Conservation (phyloP, 1,140 invertebrate genomes). For the Drosophila chauvacae region DNA sequence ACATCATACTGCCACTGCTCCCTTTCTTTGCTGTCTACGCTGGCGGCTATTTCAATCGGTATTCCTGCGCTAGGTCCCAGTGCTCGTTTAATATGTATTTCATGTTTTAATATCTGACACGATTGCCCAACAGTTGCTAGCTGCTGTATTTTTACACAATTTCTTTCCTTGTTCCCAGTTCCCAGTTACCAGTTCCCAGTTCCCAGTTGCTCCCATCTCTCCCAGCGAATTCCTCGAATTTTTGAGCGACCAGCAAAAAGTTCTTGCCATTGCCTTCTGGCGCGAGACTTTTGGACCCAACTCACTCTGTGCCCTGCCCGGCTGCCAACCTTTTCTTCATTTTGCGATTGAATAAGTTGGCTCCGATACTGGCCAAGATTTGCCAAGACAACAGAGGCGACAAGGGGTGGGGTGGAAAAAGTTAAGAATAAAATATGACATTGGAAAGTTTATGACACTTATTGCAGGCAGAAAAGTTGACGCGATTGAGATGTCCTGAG, state of each 20-base stretch:
- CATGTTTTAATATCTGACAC: constrained; percentile 83
- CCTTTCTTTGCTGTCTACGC: constrained; percentile 33
- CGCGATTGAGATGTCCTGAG: constrained; percentile 20
- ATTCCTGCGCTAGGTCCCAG: constrained; percentile 22
- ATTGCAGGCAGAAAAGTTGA: constrained; percentile 35
- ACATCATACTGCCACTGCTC: constrained; percentile 19
- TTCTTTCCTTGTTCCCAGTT: constrained; percentile 10
- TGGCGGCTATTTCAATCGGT: constrained; percentile 30
- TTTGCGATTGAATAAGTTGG: constrained; percentile 74
- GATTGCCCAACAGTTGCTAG: constrained; percentile 74
- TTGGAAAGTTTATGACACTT: constrained; percentile 58
- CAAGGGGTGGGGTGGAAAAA: not conserved
- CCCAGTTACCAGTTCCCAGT: not conserved
- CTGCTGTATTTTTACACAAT: constrained; percentile 24
- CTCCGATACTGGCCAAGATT: constrained; percentile 46
- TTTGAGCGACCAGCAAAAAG: constrained; percentile 46
- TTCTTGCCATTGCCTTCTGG: constrained; percentile 60
- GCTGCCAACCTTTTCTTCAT: constrained; percentile 24
- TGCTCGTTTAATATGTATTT: constrained; percentile 80
- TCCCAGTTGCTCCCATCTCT: constrained; percentile 14
- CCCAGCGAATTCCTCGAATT: constrained; percentile 52
- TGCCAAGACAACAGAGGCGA: constrained; percentile 15
- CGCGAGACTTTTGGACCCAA: constrained; percentile 39
- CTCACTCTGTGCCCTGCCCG: constrained; percentile 6
- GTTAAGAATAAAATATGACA: constrained; percentile 42